Base-by-base conservation (phyloP, 2,113 vertebrate genomes). In the Pterocles gutturalis region DNA sequence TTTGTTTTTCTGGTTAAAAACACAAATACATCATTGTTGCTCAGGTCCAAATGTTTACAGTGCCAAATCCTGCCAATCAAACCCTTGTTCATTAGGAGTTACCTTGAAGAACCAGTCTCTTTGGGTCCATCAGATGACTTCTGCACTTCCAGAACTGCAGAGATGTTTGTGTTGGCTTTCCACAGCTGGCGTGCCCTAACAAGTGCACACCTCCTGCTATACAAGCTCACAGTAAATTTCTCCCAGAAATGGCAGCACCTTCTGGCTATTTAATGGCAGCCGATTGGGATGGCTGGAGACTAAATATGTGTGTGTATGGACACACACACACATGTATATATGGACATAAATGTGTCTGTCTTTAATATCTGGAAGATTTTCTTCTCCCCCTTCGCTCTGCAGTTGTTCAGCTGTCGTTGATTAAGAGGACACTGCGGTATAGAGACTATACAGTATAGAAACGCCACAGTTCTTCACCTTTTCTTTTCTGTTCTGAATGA, bases 181-280 rank as follows among this genome's bases (percentile, higher is more conserved):
- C 17, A 2, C 31, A 60, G 64, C 53, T 54, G 62, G 46, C 0
- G 0, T 64, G 48, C 45, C 80, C 28, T 19, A n/a, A 33, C 14
- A 28, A 58, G 43, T 43, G 48, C 22, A 36, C 54, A 5, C 28
- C 4, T 78, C 72, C 28, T 33, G 5, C 41, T 38, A 20, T 21
- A 60, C 18, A 19, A 22, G 10, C 36, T 72, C 20, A 13, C 9
- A 89, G 64, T 12, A 65, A 83, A 2, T 45, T 92, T 71, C 17
- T 62, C 43, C 46, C 43, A 82, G 31, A 64, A 60, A 29, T 11
- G 67, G 18, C 51, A 96, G 31, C 43, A 61, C 15, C 26, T 61
- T 73, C 41, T 78, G 26, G 7, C 31, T 62, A n/a, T 49, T 78
- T 82, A 10, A 22, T 17, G 22, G 24, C 31, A 8, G 7, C 55